Evolutionary conservation across 1,140 invertebrate species (phyloP), one percentile per base, ranked within the genome.

Genomic region (Camponotus vicinus): DNA sequence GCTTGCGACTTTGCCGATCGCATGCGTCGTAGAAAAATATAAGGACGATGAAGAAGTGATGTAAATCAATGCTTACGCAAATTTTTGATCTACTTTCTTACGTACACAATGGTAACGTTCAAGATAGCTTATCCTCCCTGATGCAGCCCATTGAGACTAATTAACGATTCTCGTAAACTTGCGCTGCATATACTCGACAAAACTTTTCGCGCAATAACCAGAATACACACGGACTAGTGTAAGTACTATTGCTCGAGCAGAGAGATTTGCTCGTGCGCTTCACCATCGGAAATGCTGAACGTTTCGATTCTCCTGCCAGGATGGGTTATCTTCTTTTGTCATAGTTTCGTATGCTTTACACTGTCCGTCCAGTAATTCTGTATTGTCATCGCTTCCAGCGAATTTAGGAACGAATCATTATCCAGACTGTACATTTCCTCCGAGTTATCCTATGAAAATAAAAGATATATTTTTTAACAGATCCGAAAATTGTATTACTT

Each of bases 301-400:
- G 87, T 85, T 79, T 90, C 89, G 71, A 88, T 89, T 34, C 85
- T 91, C 66, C 67, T 92, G 89, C 86, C 90, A 7, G 86, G 66
- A 61, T 86, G 85, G 21, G 78, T 88, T 90, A 87, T 88, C 86
- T 90, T 85, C 45, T 92, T 92, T 90, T 90, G 93, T 96, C 97
- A 98, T 93, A 98, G 96, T 95, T 98, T 98, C 90, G 98, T 98
- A 95, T 98, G 98, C 94, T 98, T 98, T 67, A 98, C 98, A 91
- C 97, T 98, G 94, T 98, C 98, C 71, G 98, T 98, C 98, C 98
- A 98, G 93, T 98, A 98, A 95, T 98, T 98, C 93, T 98, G 98
- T 94, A 98, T 98, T 91, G 98, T 98, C 98, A 98, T 98, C 75
- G 98, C 98, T 95, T 98, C 98, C 86, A 98, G 93, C 76, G 98